Base-by-base conservation (phyloP, 2,113 vertebrate genomes). In the Microcebus jonahi region DNA sequence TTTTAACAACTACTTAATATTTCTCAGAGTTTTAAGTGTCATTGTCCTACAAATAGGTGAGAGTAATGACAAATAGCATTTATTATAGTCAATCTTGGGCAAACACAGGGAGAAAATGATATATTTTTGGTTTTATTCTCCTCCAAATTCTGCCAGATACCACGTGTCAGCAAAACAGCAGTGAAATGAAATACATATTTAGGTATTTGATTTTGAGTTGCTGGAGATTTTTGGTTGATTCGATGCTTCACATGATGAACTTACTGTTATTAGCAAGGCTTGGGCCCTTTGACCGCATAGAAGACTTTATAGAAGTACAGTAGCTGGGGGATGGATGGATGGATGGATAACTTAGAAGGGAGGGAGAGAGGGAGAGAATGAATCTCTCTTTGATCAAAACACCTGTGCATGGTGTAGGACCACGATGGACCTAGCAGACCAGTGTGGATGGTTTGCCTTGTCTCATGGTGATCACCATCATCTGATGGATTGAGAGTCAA, bases 381-480 rank as follows among this genome's bases (percentile, higher is more conserved):
- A n/a, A 4, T 45, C 70, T 90, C 1, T 71, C 48, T 0, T 31
- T 65, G 67, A 36, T 36, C 18, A 31, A 11, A 67, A 71, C 21
- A 0, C 21, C 2, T 3, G 14, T 7, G 4, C 10, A 0, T 36
- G 10, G 42, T 21, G 55, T 13, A 65, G 45, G n/a, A 81, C 63
- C 75, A 31, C 36, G n/a, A 6, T 31, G 17, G 18, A 45, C 63
- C 14, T 15, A n/a, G 18, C 25, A 90, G 65, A 18, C 21, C 39
- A 0, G 23, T 4, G 0, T 10, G 5, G 27, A 45, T 10, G 23
- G 20, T 23, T 25, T 2, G 0, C 39, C 5, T 9, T 11, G 0
- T 70, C 67, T 25, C 25, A 1, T 6, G 13, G 6, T 25, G 11
- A 29, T 23, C 14, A 10, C 76, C 27, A 20, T 36, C 42, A 14